Evolutionary conservation across 2,888 invertebrate genomes (phyloP).

Genomic region (Microctonus aethiopoides): DNA sequence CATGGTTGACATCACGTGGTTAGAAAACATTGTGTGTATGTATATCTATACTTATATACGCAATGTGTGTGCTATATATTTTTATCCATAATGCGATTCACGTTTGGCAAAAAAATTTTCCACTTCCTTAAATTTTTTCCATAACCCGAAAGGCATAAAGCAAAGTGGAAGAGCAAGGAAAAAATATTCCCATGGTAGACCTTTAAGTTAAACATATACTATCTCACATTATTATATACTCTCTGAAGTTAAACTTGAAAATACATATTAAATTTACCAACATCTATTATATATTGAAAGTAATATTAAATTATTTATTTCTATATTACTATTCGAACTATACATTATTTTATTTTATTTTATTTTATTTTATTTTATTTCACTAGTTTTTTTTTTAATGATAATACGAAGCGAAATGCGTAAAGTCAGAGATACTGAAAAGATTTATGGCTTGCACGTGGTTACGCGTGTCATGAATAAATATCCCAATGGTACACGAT

Average conservation of each 20-base stretch:
- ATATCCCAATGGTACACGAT: conserved; percentile 9
- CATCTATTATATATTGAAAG: too few species aligned
- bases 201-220: background rate
- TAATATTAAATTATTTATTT: too few species aligned
- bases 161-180: background rate
- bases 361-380: background rate
- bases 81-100: background rate
- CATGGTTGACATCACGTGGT: background rate
- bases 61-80: too few species aligned
- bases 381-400: background rate
- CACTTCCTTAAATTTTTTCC: background rate
- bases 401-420: background rate
- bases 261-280: too few species aligned
- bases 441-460: conserved; percentile 38
- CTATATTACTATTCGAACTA: too few species aligned
- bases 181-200: background rate
- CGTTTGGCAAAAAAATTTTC: background rate
- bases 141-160: background rate
- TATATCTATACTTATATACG: too few species aligned
- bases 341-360: background rate
- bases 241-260: too few species aligned
- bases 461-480: conserved; percentile 39
- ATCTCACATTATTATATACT: background rate
- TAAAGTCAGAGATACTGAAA: conserved; percentile 7
- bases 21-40: background rate